Evolutionary conservation across 2,888 invertebrate species (phyloP), one percentile per base, ranked within the genome.

Genomic region (Thymelicus acteon): DNA sequence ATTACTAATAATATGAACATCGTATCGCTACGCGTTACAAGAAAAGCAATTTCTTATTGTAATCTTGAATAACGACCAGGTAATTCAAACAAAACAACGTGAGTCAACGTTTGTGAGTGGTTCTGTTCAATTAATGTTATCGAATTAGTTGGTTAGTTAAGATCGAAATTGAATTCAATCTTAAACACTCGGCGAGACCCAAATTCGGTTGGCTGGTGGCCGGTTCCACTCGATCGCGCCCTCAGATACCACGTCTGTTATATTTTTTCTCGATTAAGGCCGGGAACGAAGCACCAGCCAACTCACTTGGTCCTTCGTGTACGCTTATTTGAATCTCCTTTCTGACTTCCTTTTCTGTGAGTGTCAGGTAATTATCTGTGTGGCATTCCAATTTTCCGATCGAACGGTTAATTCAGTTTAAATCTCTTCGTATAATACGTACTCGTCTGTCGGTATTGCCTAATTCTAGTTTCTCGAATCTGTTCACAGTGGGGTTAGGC

Each of bases 301-400:
- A 71, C 61, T 87, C 85, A 71, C 71, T 87, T 84, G 86, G 88
- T 88, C 89, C 88, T 89, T 87, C 89, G 82, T 85, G 85, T 80
- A 89, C 92, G 91, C 87, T 90, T 92, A 93, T 93, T 92, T 92
- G 92, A 92, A 92, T 92, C 91, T 86, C 84, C 85, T 88, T 89
- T 88, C 90, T 87, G 90, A 89, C 88, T 91, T 92, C 92, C 92
- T 93, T 91, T 91, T 89, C 93, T 93, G 93, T 93, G 93, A 93
- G 93, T 93, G 93, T 93, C 93, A 93, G 93, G 92, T 93, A 93
- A 93, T 93, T 93, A 93, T 93, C 93, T 93, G 90, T 92, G 93
- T 92, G 93, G 93, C 92, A 91, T 93, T 92, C 91, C 93, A 93
- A 93, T 93, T 93, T 93, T 93, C 92, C 93, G 91, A 92, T 92